Base-by-base conservation (phyloP, 2,113 vertebrate genomes). In the Ploceus nigricollis region DNA sequence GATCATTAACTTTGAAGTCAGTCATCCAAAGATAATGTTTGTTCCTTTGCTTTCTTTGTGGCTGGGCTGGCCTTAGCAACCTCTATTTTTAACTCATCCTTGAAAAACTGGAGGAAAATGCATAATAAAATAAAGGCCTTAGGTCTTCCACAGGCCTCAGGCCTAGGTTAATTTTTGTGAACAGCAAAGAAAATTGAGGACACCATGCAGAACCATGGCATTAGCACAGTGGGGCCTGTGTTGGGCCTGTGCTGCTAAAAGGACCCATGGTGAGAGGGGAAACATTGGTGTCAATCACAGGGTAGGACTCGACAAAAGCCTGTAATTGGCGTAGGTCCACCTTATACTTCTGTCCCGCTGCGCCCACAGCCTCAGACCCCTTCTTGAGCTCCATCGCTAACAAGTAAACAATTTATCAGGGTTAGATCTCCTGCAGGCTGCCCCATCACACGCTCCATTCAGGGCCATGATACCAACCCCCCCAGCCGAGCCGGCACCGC, bases 401-500 rank as follows among this genome's bases (percentile, higher is more conserved):
- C 98, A 98, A 98, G 98, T 98, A 98, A 98, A 98, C 98, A 98
- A 98, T 98, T 98, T 98, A 98, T 98, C 98, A 98, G 98, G 98
- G 98, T 98, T 98, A 98, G 97, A 97, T 98, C 98, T 98, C 98
- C 97, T 97, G 97, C 97, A 91, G 98, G 96, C 97, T 98, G 97
- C 97, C 97, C 97, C 97, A 98, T 98, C 97, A 96, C 98, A 98
- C 95, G 90, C 98, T 97, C 97, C 97, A 98, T 98, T 98, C 98
- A 98, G 97, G 87, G 86, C 96, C 93, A 96, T 90, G 94, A 97
- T 98, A 97, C 97, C 91, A 40, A 73, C 93, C 97, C 95, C 96
- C 94, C 75, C 82, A 20, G 86, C 82, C 94, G 65, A 96, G 89
- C 97, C 98, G n/a, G 97, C 97, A 96, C 96, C 72, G 95, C 97